Conservation (phyloP, 37 sponge, comb jelly and placozoan genomes). For the Oopsacas minuta region DNA sequence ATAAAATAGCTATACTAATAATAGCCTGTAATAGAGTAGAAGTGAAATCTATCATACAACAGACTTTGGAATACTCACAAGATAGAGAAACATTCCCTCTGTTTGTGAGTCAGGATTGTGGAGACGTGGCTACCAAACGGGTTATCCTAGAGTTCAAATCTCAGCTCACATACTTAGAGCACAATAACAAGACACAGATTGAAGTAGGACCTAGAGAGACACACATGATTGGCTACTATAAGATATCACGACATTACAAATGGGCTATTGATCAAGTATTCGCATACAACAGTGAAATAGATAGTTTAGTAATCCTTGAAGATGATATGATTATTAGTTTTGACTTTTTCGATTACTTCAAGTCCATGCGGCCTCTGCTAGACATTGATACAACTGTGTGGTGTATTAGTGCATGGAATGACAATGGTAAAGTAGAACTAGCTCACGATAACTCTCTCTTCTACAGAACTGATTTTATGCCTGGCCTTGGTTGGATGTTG, state of each 20-base stretch:
- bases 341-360: slow-evolving; percentile 77
- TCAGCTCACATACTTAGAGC: slow-evolving; percentile 43
- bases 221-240: slow-evolving; percentile 57
- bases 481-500: slow-evolving; percentile 93
- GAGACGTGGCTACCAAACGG: slow-evolving; percentile 42
- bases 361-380: slow-evolving; percentile 34
- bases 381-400: slow-evolving; percentile 58
- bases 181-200: slow-evolving; percentile 48
- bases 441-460: slow-evolving; percentile 28
- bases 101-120: slow-evolving; percentile 83
- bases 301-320: slow-evolving; percentile 19
- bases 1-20: slow-evolving; percentile 49
- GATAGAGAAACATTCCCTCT: slow-evolving; percentile 35
- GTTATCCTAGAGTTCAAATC: slow-evolving; percentile 38
- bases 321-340: slow-evolving; percentile 70
- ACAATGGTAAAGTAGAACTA: slow-evolving; percentile 61
- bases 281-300: background rate
- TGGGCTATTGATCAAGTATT: slow-evolving; percentile 80
- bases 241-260: slow-evolving; percentile 85
- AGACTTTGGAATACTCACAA: background rate
- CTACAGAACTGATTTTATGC: slow-evolving; percentile 83
- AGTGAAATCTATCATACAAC: slow-evolving; percentile 31
- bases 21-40: slow-evolving; percentile 64
- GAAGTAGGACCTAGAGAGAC: slow-evolving; percentile 16
- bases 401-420: slow-evolving; percentile 95